phyloP scores from a whole-genome alignment of 53 echinoderm and acorn worm species.

The Apostichopus leukothele region DNA sequence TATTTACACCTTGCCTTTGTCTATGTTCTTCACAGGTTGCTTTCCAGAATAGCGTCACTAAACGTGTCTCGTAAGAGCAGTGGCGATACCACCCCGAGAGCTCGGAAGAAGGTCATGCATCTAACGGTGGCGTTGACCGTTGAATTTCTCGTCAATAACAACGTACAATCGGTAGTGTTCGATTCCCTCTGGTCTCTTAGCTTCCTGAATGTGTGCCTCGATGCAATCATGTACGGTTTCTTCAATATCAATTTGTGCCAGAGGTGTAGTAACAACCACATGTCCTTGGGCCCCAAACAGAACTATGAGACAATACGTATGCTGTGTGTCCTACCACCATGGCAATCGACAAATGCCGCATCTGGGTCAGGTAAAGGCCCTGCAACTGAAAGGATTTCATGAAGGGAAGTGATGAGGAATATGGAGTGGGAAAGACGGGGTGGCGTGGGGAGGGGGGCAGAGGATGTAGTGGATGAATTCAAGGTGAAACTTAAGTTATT shows the following conservation, averaged over 20 bases:
- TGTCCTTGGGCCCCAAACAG: not conserved
- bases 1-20: too few species aligned
- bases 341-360: not conserved
- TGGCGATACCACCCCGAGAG: slow-evolving; percentile 85
- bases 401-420: not conserved
- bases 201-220: slow-evolving; percentile 74
- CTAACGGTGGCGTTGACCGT: slow-evolving; percentile 77
- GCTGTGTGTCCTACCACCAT: slow-evolving; percentile 10
- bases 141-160: slow-evolving; percentile 57
- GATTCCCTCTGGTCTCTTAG: slow-evolving; percentile 61
- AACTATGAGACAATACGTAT: not conserved
- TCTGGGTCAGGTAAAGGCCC: slow-evolving; percentile 30
- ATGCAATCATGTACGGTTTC: slow-evolving; percentile 92
- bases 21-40: not conserved
- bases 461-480: too few species aligned
- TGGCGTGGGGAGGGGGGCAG: too few species aligned
- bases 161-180: slow-evolving; percentile 18
- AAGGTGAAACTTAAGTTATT: too few species aligned
- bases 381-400: slow-evolving; percentile 13
- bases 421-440: too few species aligned
- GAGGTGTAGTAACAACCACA: slow-evolving; percentile 13
- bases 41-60: slow-evolving; percentile 56
- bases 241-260: slow-evolving; percentile 77
- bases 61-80: slow-evolving; percentile 76
- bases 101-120: slow-evolving; percentile 73